phyloP scores from a whole-genome alignment of 2,797 vertebrate species.

The Vultur gryphus region DNA sequence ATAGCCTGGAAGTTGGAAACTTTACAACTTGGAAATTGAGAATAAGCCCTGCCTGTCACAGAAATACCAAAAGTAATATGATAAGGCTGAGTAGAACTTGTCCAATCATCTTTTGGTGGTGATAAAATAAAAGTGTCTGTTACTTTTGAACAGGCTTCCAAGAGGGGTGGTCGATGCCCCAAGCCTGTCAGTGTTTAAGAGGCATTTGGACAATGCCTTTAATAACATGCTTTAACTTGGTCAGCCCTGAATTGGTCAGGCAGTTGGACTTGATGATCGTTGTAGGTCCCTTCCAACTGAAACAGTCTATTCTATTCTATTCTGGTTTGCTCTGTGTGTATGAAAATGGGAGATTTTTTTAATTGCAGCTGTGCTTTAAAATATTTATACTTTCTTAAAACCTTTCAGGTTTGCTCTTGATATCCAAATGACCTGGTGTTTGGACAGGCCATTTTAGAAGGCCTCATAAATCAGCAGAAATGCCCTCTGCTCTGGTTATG shows the following conservation, averaged over 20 bases:
- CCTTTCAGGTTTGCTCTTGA: neutral
- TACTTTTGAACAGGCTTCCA: neutral
- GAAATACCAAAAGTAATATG: neutral
- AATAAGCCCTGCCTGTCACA: neutral
- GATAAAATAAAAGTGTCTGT: neutral
- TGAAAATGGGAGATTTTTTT: neutral
- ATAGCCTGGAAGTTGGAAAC: neutral
- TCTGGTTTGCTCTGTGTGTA: neutral
- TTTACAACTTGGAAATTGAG: neutral
- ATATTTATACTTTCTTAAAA: neutral
- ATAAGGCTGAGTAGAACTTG: neutral
- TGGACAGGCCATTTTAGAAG: neutral
- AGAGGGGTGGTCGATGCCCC: rapidly evolving
- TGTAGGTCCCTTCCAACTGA: neutral
- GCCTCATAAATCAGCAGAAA: neutral
- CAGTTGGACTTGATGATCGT: neutral
- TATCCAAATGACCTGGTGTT: neutral
- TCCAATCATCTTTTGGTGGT: neutral
- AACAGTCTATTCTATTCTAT: neutral
- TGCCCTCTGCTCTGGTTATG: neutral
- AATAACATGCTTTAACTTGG: neutral
- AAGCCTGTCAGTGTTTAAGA: neutral
- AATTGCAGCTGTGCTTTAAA: neutral
- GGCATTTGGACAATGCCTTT: neutral
- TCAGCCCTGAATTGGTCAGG: neutral